Base-by-base conservation (phyloP, 2,888 invertebrate species). In the Arge pagana region DNA sequence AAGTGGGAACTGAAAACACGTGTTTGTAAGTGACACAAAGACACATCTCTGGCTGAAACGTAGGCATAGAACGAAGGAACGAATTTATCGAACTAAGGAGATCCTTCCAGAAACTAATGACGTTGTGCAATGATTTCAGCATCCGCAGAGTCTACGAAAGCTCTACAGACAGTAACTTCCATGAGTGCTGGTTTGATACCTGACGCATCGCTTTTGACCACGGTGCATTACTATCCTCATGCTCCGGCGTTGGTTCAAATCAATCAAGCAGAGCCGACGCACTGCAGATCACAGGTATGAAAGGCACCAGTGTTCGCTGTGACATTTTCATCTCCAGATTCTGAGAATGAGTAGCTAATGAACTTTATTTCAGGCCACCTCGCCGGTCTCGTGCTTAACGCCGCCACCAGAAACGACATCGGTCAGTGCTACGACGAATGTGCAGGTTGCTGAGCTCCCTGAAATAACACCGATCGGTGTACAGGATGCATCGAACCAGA, bases 401-500 rank as follows among this genome's bases (percentile, higher is more conserved):
- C 87, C 87, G 0, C 84, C 83, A 0, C 83, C 84, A 1, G 82
- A 82, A 61, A 80, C 81, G 0, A 77, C 80, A 1, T 78, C 81
- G 33, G 21, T 70, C 50, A 68, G 72, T 53, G 59, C 71, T 40
- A 67, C 74, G 61, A n/a, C n/a, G n/a, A n/a, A n/a, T n/a, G n/a
- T n/a, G n/a, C n/a, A n/a, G n/a, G n/a, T n/a, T n/a, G n/a, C n/a
- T n/a, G 68, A 70, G 37, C 58, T 59, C 16, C 79, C 82, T 11
- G 81, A 82, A 52, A 80, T 80, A 53, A 78, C 78, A 2, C 79
- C 82, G 31, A 63, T 67, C 1, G 84, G 84, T 55, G 89, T 88
- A n/a, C 90, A 84, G 70, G 90, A 91, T 66, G 90, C 90, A 0
- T 89, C 89, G 45, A 91, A 90, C 68, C 91, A 92, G 77, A 91